phyloP scores from a whole-genome alignment of 1,140 invertebrate species.

The Diorhabda carinulata region DNA sequence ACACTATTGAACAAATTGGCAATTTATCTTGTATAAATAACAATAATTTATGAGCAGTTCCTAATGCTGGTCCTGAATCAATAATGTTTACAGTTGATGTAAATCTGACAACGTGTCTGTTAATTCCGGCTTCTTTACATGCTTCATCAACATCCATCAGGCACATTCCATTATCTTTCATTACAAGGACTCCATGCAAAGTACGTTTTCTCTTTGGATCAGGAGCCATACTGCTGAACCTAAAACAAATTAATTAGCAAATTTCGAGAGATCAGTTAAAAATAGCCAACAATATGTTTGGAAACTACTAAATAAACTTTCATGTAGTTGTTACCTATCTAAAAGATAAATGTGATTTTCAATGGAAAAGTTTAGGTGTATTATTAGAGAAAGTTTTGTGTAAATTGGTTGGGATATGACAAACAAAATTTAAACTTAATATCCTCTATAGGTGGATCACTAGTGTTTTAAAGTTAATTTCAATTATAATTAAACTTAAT shows the following conservation, averaged over 20 bases:
- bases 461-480: too few relatives aligned
- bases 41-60: constrained; percentile 77
- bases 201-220: constrained; percentile 80
- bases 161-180: constrained; percentile 83
- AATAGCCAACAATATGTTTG: too few relatives aligned
- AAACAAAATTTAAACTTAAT: too few relatives aligned
- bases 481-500: too few relatives aligned
- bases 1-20: constrained; percentile 70
- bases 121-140: constrained; percentile 83
- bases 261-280: too few relatives aligned
- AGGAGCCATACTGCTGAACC: constrained; percentile 73
- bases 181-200: constrained; percentile 86
- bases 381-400: too few relatives aligned
- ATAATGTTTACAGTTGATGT: constrained; percentile 84
- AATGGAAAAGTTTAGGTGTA: too few relatives aligned
- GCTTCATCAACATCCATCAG: constrained; percentile 87
- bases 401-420: too few relatives aligned
- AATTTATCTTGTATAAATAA: constrained; percentile 70
- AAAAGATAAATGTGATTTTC: too few relatives aligned
- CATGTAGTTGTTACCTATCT: too few relatives aligned
- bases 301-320: too few relatives aligned
- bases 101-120: constrained; percentile 75
- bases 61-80: constrained; percentile 69
- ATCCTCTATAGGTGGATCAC: too few relatives aligned
- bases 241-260: background rate